Percentiles rank a stretch among this genome's conserved stretches.
phyloP scores from a whole-genome alignment of 2,888 invertebrate species.

The Mythimna impura region DNA sequence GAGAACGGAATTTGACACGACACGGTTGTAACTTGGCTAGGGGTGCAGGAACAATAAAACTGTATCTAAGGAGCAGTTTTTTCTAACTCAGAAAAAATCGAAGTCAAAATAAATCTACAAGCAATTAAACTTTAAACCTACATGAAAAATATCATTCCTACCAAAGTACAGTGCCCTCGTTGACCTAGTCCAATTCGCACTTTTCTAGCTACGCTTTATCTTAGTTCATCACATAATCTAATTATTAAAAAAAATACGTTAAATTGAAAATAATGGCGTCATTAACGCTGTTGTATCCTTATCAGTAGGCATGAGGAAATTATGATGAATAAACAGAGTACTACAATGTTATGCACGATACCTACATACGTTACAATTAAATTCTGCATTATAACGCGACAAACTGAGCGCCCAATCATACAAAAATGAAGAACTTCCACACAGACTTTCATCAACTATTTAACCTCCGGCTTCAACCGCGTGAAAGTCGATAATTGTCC shows the following conservation, averaged over 20 bases:
- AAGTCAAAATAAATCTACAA: too few relatives aligned
- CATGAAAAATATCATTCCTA: not conserved
- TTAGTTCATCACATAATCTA: constrained; percentile 4
- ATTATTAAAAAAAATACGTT: constrained; percentile 31
- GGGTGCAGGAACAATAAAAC: too few relatives aligned
- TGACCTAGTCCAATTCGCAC: not conserved
- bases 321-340: constrained; percentile 15
- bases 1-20: too few relatives aligned
- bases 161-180: not conserved
- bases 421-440: not conserved
- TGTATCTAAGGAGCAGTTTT: too few relatives aligned
- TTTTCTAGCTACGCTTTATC: constrained; percentile 4
- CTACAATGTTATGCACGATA: not conserved
- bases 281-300: constrained; percentile 36
- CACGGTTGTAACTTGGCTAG: too few relatives aligned
- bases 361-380: constrained; percentile 1
- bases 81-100: too few relatives aligned
- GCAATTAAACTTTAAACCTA: too few relatives aligned
- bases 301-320: constrained; percentile 45
- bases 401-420: not conserved
- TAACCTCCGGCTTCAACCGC: too few relatives aligned
- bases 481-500: too few relatives aligned
- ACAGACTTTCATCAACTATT: too few relatives aligned
- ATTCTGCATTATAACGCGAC: not conserved
- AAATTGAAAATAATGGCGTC: constrained; percentile 34